These are phyloP conservation scores for Salvelinus fontinalis DNA, from an alignment of 2,113 vertebrate genomes.

Conservation along the genomic window DNA sequence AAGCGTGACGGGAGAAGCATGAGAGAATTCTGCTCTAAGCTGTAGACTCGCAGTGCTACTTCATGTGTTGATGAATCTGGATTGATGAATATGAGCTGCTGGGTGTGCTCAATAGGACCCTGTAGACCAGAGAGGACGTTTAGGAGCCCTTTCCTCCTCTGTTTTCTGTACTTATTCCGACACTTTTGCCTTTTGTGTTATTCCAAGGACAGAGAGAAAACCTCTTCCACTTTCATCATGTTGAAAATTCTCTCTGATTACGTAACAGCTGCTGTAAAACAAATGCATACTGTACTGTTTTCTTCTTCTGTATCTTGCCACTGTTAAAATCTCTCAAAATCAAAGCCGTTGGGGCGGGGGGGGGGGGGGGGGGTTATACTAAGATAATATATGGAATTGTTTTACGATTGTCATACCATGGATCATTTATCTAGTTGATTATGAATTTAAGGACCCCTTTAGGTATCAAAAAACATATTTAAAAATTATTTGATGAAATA, in stretches of 20 bases:
- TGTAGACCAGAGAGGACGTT: not conserved
- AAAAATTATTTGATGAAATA: no score
- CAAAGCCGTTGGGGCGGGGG: no score
- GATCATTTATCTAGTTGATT: no score
- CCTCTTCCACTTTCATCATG: not conserved
- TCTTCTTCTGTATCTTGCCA: not conserved
- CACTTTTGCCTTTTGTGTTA: not conserved
- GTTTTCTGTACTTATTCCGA: not conserved
- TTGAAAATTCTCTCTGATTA: not conserved
- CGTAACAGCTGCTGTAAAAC: not conserved
- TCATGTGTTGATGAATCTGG: constrained; percentile 48
- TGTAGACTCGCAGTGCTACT: constrained; percentile 32
- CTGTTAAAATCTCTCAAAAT: not conserved
- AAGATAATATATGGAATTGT: no score
- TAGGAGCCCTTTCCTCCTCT: not conserved
- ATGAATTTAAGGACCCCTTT: no score
- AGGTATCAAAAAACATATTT: no score
- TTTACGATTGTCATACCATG: no score
- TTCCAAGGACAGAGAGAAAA: not conserved
- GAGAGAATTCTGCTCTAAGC: constrained; percentile 40
- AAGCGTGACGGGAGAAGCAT: constrained; percentile 19
- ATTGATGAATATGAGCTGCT: constrained; percentile 59
- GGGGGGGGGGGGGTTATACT: no score
- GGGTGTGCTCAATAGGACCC: constrained; percentile 30
- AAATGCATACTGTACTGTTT: not conserved